Conservation (phyloP, 2,113 vertebrate species). For the Capra hircus region DNA sequence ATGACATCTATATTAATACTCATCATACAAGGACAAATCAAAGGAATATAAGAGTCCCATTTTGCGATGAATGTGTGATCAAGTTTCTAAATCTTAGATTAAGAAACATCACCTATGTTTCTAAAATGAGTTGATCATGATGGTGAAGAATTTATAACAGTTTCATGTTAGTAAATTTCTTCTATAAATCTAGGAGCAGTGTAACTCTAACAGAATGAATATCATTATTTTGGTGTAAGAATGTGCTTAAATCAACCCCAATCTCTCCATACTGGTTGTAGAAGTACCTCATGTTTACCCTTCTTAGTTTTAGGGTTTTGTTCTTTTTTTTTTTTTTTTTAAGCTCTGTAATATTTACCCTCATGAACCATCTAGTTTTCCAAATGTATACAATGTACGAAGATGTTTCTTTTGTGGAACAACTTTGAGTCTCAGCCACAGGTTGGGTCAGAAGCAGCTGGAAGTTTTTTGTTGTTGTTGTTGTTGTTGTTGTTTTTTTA, state of each 20-base stretch:
- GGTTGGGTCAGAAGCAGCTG: background rate
- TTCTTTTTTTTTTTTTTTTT: background rate
- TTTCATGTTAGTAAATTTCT: background rate
- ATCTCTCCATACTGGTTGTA: background rate
- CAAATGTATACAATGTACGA: background rate
- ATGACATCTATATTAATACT: background rate
- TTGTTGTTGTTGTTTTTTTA: background rate
- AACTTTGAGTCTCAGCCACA: background rate
- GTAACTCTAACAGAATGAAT: background rate
- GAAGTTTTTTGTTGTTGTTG: background rate
- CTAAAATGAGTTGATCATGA: background rate
- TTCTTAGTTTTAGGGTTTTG: background rate
- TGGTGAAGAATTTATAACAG: background rate
- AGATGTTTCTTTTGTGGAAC: background rate
- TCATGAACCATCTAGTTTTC: background rate
- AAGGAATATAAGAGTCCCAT: background rate
- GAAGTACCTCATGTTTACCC: background rate
- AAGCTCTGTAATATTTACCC: background rate
- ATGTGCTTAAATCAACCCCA: background rate
- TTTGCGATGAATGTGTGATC: background rate
- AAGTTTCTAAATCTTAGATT: background rate
- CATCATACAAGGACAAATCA: background rate
- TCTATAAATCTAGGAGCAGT: background rate
- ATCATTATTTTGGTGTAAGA: background rate
- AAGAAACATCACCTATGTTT: background rate